Conservation (phyloP, 2,113 vertebrate genomes). For the Corythaixoides concolor region DNA sequence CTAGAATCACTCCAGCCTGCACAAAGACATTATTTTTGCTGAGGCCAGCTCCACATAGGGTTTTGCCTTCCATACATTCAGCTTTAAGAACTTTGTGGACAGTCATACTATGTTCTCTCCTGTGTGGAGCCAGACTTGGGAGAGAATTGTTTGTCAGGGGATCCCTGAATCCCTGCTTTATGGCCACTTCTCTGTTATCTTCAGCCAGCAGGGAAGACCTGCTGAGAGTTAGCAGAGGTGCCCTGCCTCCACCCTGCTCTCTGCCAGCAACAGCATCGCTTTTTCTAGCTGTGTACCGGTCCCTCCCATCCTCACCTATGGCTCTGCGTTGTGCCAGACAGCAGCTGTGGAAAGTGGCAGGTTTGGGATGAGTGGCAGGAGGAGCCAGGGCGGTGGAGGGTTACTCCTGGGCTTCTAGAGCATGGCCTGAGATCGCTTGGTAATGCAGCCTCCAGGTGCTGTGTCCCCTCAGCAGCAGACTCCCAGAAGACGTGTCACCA, state of each 20-base stretch:
- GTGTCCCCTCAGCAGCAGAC: background rate
- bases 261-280: background rate
- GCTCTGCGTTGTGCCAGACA: fast-evolving
- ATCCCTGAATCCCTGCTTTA: background rate
- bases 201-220: background rate
- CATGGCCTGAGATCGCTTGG: background rate
- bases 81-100: background rate
- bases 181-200: background rate
- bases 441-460: background rate
- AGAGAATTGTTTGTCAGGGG: background rate
- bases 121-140: background rate
- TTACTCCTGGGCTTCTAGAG: background rate
- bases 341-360: background rate
- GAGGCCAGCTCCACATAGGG: background rate
- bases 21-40: background rate
- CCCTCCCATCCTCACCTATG: background rate
- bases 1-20: background rate
- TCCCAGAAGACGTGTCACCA: background rate
- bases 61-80: background rate
- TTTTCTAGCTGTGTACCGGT: background rate
- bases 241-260: background rate
- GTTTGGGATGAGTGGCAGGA: background rate
- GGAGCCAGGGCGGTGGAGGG: background rate
- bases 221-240: background rate
- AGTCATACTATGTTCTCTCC: background rate